These are phyloP conservation scores for Craniophora ligustri DNA, from an alignment of 2,888 invertebrate species.

Conservation along the genomic window DNA sequence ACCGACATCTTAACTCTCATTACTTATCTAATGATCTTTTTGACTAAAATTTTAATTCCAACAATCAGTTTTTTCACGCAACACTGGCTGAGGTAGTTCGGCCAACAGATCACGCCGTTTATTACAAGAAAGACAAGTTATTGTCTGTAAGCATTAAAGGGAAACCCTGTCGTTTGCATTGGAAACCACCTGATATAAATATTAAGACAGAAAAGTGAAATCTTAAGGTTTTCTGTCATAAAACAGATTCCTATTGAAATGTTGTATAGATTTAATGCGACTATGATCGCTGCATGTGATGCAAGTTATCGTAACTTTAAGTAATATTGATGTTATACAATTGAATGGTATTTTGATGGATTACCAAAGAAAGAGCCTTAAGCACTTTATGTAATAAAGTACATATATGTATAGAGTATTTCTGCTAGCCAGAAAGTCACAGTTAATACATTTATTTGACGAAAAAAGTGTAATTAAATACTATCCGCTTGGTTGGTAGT, in stretches of 20 bases:
- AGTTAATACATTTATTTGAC: too few relatives aligned
- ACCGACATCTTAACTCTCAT: neutral
- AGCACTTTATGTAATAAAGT: too few relatives aligned
- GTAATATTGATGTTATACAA: neutral
- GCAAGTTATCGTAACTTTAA: conserved; percentile 9
- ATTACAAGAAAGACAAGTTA: conserved; percentile 42
- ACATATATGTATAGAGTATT: too few relatives aligned
- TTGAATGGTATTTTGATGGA: neutral
- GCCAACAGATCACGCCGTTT: conserved; percentile 22
- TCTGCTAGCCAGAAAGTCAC: too few relatives aligned
- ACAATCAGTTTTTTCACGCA: conserved; percentile 10
- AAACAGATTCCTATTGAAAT: conserved; percentile 26
- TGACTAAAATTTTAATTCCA: neutral
- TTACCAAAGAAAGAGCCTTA: neutral
- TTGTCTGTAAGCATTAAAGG: conserved; percentile 46
- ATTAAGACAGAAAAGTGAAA: conserved; percentile 56
- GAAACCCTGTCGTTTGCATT: conserved; percentile 49
- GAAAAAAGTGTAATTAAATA: too few relatives aligned
- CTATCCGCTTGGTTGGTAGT: too few relatives aligned
- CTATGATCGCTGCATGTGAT: conserved; percentile 2
- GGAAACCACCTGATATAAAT: conserved; percentile 46
- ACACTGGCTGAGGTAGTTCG: conserved; percentile 1
- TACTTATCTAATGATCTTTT: neutral
- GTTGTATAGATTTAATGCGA: conserved; percentile 13
- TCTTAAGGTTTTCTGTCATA: conserved; percentile 33